phyloP scores from a whole-genome alignment of 2,888 invertebrate species.

The Taphrorychus bicolor region DNA sequence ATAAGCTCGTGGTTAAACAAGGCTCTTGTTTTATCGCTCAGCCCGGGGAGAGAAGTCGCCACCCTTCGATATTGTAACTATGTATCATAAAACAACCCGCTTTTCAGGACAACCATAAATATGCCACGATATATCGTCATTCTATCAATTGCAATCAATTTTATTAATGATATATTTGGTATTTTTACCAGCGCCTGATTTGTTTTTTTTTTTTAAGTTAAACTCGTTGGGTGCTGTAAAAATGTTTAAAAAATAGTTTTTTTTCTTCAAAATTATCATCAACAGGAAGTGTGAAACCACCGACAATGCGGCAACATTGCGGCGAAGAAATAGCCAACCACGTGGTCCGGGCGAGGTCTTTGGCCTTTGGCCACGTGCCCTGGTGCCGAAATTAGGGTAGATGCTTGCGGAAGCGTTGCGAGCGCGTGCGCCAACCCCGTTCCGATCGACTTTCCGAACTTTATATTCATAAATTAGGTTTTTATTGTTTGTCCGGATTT shows the following conservation, averaged over 20 bases:
- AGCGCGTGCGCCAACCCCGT: slow-evolving; percentile 29
- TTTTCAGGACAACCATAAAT: neutral
- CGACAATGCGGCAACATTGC: slow-evolving; percentile 21
- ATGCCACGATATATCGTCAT: neutral
- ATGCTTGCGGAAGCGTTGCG: slow-evolving; percentile 30
- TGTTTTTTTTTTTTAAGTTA: too few species aligned
- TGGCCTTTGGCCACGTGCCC: slow-evolving; percentile 50
- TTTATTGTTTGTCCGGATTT: slow-evolving; percentile 39
- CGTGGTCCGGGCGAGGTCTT: slow-evolving; percentile 44
- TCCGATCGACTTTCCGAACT: slow-evolving; percentile 39
- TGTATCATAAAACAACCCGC: neutral
- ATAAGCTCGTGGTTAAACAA: neutral
- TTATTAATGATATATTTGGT: neutral
- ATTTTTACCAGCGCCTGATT: too few species aligned
- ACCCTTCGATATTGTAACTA: neutral
- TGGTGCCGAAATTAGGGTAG: slow-evolving; percentile 50
- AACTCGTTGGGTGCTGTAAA: too few species aligned
- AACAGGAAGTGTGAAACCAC: neutral
- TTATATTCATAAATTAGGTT: slow-evolving; percentile 41
- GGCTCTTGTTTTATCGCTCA: neutral
- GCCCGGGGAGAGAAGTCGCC: neutral
- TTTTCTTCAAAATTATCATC: neutral
- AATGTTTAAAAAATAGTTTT: too few species aligned
- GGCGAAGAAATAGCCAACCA: slow-evolving; percentile 18
- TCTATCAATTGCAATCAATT: neutral